Percentiles rank a stretch among this genome's conserved stretches.
Conservation (phyloP, 2,888 invertebrate species). For the Escarpia spicata region DNA sequence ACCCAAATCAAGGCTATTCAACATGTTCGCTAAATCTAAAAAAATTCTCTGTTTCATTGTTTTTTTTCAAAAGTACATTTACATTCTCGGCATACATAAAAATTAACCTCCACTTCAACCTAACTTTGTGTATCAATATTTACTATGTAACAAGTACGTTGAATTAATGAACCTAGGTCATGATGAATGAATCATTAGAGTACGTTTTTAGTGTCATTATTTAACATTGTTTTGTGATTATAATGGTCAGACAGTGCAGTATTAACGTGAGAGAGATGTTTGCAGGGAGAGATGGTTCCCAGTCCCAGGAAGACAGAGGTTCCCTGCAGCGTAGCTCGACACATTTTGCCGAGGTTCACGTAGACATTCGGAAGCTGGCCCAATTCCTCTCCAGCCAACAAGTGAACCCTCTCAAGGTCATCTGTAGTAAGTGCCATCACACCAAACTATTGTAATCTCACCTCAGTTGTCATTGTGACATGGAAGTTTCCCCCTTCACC, state of each 20-base stretch:
- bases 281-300: slow-evolving; percentile 14
- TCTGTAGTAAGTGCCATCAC: slow-evolving; percentile 70
- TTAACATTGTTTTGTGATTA: no score
- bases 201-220: no score
- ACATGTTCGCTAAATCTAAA: no score
- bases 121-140: no score
- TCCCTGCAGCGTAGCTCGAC: slow-evolving; percentile 32
- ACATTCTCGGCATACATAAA: no score
- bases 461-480: not conserved
- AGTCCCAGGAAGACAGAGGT: slow-evolving; percentile 7
- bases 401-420: slow-evolving; percentile 76
- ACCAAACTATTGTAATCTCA: not conserved
- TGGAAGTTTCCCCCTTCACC: not conserved
- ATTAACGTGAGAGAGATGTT: not conserved
- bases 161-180: no score
- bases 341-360: slow-evolving; percentile 63
- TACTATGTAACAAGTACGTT: no score
- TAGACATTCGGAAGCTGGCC: slow-evolving; percentile 83
- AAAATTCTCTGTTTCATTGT: no score
- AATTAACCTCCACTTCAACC: no score
- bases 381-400: slow-evolving; percentile 84
- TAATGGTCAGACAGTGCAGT: not conserved
- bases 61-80: no score
- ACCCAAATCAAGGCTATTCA: no score
- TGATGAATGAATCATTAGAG: no score